Conservation (phyloP, 2,888 invertebrate species). For the Myathropa florea region DNA sequence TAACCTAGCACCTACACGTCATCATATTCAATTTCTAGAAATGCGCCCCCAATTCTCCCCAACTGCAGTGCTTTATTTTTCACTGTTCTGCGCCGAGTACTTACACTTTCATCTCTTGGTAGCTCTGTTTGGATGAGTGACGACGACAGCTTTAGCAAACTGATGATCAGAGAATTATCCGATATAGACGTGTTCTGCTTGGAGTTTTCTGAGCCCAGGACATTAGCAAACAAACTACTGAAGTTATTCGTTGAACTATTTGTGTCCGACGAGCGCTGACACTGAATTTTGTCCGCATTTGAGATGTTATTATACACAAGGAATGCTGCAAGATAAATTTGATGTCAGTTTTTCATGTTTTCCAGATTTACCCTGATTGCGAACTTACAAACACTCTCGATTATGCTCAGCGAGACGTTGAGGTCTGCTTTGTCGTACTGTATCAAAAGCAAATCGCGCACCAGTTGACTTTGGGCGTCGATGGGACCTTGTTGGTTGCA, state of each 20-base stretch:
- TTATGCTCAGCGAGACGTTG: slow-evolving; percentile 87
- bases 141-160: slow-evolving; percentile 86
- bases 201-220: slow-evolving; percentile 84
- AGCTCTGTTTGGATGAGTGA: slow-evolving; percentile 85
- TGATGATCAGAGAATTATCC: slow-evolving; percentile 87
- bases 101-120: slow-evolving; percentile 81
- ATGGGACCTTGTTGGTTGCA: slow-evolving; percentile 86
- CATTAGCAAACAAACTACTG: slow-evolving; percentile 89
- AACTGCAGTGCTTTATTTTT: too few relatives aligned
- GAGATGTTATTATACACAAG: slow-evolving; percentile 82
- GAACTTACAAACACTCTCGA: slow-evolving; percentile 86
- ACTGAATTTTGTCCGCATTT: slow-evolving; percentile 82
- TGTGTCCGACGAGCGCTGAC: slow-evolving; percentile 82
- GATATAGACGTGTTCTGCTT: slow-evolving; percentile 86
- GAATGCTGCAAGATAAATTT: slow-evolving; percentile 78
- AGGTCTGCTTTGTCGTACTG: slow-evolving; percentile 86
- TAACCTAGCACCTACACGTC: too few relatives aligned
- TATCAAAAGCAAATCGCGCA: slow-evolving; percentile 84
- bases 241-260: slow-evolving; percentile 83
- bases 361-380: neutral
- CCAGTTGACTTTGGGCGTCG: slow-evolving; percentile 88
- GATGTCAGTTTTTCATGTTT: neutral
- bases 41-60: too few relatives aligned
- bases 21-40: too few relatives aligned
- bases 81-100: too few relatives aligned